These are phyloP conservation scores for Aproaerema taeniolella DNA, from an alignment of 2,888 invertebrate species.

Conservation along the genomic window DNA sequence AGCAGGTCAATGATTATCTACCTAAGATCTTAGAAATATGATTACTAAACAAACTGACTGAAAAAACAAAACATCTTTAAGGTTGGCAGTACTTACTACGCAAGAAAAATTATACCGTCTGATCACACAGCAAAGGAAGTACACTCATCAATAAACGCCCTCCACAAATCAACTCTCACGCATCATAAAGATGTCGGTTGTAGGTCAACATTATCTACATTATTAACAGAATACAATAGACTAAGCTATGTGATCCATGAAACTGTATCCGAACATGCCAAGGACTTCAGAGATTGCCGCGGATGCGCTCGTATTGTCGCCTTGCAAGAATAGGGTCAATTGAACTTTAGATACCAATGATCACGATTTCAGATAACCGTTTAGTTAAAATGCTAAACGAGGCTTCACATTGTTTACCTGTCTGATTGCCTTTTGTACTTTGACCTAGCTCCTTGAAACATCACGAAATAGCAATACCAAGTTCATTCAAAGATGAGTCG, in stretches of 20 bases:
- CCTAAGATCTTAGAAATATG: too few relatives aligned
- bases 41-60: too few relatives aligned
- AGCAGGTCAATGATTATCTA: too few relatives aligned
- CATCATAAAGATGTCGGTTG: slow-evolving; percentile 42
- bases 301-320: slow-evolving; percentile 56
- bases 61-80: too few relatives aligned
- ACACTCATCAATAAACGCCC: slow-evolving; percentile 16
- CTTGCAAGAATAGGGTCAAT: slow-evolving; percentile 41
- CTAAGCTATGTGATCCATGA: slow-evolving; percentile 55
- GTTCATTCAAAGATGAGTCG: not conserved
- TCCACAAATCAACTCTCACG: slow-evolving; percentile 24
- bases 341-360: slow-evolving; percentile 10
- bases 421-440: not conserved
- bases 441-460: not conserved
- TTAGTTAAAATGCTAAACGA: slow-evolving; percentile 3
- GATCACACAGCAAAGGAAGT: slow-evolving; percentile 4
- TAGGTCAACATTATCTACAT: slow-evolving; percentile 43
- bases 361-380: slow-evolving; percentile 11
- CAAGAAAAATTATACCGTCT: too few relatives aligned
- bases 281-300: slow-evolving; percentile 54
- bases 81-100: too few relatives aligned
- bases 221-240: slow-evolving; percentile 55
- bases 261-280: slow-evolving; percentile 40
- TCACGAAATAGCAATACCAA: not conserved
- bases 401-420: not conserved